Conservation (phyloP, 2,113 vertebrate species). For the Nerophis ophidion region DNA sequence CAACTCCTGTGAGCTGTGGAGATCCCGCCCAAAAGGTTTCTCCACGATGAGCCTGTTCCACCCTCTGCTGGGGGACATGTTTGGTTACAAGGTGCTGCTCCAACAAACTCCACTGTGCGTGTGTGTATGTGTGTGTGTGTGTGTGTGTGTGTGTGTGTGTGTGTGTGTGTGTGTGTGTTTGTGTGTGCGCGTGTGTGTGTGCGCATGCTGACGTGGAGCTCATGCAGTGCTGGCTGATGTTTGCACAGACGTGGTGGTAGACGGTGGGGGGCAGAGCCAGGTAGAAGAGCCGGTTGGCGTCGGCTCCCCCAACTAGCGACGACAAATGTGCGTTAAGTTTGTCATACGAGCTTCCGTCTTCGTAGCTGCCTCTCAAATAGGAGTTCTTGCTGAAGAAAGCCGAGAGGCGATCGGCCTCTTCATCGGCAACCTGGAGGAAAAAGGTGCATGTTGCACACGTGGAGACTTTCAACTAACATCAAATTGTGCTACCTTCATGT, state of each 20-base stretch:
- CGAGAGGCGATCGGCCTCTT: slow-evolving; percentile 42
- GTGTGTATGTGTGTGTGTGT: no score
- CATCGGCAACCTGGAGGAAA: slow-evolving; percentile 40
- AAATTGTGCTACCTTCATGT: slow-evolving; percentile 74
- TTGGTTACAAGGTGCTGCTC: slow-evolving; percentile 2
- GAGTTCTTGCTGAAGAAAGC: slow-evolving; percentile 63
- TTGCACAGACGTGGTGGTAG: slow-evolving; percentile 52
- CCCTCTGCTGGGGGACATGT: slow-evolving; percentile 63
- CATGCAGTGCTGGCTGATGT: slow-evolving; percentile 70
- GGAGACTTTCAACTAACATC: neutral
- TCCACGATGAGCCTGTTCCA: slow-evolving; percentile 89
- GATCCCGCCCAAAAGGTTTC: slow-evolving; percentile 86
- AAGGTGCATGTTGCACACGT: neutral
- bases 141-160: no score
- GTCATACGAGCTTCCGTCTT: slow-evolving; percentile 47
- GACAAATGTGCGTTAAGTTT: slow-evolving; percentile 56
- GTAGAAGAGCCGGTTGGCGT: slow-evolving; percentile 83
- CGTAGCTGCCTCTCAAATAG: slow-evolving; percentile 57
- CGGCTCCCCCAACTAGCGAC: slow-evolving; percentile 47
- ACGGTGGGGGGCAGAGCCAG: slow-evolving; percentile 67
- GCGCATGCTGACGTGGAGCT: slow-evolving; percentile 67
- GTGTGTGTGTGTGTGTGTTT: no score
- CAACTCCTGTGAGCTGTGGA: slow-evolving; percentile 81
- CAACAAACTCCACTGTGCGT: neutral
- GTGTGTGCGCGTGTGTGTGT: neutral